phyloP scores from a whole-genome alignment of 1,140 invertebrate species.

The Oscheius sp. region DNA sequence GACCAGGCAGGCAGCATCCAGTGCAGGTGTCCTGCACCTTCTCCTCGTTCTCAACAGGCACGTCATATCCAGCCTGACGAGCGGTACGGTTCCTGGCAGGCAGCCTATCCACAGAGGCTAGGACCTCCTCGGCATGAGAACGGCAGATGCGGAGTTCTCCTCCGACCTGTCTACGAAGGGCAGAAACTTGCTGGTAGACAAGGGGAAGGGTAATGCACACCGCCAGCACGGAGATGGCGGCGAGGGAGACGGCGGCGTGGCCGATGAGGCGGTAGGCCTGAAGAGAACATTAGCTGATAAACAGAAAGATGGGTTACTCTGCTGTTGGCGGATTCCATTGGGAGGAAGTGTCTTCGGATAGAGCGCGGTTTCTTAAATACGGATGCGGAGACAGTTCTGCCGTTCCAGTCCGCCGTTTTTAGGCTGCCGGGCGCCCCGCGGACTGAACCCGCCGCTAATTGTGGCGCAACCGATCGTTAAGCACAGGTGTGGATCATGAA shows the following conservation, averaged over 20 bases:
- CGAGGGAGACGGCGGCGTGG: constrained; percentile 19
- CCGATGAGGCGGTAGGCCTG: constrained; percentile 13
- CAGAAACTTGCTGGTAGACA: constrained; percentile 26
- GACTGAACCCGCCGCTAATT: no score
- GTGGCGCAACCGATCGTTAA: no score
- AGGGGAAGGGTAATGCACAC: constrained; percentile 38
- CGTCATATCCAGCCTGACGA: constrained; percentile 34
- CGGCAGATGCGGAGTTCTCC: constrained; percentile 19
- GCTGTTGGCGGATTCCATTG: background rate
- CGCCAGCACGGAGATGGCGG: constrained; percentile 27
- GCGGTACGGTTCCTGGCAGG: constrained; percentile 27
- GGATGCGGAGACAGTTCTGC: background rate
- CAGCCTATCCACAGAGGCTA: constrained; percentile 6
- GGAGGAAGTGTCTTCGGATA: no score
- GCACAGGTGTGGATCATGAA: no score
- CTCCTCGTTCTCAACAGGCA: background rate
- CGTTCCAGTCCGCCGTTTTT: constrained; percentile 7
- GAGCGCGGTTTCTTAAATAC: no score
- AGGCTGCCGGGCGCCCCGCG: background rate
- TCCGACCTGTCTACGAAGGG: constrained; percentile 18
- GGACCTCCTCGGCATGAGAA: constrained; percentile 12
- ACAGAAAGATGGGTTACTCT: no score
- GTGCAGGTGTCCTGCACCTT: constrained; percentile 15
- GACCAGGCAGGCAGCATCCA: constrained; percentile 30
- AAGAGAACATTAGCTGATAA: no score